These are phyloP conservation scores for Tribolium freemani DNA, from an alignment of 2,888 invertebrate species.

Conservation along the genomic window DNA sequence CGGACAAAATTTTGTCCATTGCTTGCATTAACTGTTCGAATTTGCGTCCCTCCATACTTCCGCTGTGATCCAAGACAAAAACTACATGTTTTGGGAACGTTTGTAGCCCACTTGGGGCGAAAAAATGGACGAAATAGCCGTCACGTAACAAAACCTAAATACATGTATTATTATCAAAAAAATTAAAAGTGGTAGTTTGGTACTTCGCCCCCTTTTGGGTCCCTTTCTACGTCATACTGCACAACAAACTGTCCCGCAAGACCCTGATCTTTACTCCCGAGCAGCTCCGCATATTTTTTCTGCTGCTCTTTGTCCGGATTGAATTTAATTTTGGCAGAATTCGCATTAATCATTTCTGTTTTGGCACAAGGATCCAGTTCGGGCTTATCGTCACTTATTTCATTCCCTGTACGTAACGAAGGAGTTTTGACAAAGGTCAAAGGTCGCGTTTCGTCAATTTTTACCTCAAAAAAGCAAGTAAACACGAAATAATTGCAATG, in stretches of 20 bases:
- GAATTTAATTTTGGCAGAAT: slow-evolving; percentile 65
- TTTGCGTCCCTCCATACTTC: slow-evolving; percentile 79
- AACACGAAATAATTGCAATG: neutral
- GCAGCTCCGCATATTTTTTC: slow-evolving; percentile 65
- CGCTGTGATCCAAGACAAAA: slow-evolving; percentile 80
- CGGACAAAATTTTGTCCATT: slow-evolving; percentile 75
- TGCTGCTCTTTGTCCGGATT: slow-evolving; percentile 73
- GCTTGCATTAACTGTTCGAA: slow-evolving; percentile 75
- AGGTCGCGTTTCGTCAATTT: slow-evolving; percentile 26
- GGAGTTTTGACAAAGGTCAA: slow-evolving; percentile 25
- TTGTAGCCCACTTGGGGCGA: slow-evolving; percentile 74
- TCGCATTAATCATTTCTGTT: slow-evolving; percentile 46
- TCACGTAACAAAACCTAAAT: slow-evolving; percentile 71
- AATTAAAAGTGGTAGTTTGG: too few species aligned
- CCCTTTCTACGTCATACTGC: slow-evolving; percentile 76
- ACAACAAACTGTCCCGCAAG: slow-evolving; percentile 76
- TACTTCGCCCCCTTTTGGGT: slow-evolving; percentile 70
- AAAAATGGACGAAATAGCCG: slow-evolving; percentile 82
- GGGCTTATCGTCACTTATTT: slow-evolving; percentile 64
- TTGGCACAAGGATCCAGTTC: slow-evolving; percentile 61
- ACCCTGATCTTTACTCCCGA: slow-evolving; percentile 64
- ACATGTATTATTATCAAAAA: too few species aligned
- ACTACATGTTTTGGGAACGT: slow-evolving; percentile 76
- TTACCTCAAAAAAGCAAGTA: neutral
- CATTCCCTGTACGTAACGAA: slow-evolving; percentile 24